These are phyloP conservation scores for Ephialtes manifestator DNA, from an alignment of 2,888 invertebrate genomes.

Conservation along the genomic window DNA sequence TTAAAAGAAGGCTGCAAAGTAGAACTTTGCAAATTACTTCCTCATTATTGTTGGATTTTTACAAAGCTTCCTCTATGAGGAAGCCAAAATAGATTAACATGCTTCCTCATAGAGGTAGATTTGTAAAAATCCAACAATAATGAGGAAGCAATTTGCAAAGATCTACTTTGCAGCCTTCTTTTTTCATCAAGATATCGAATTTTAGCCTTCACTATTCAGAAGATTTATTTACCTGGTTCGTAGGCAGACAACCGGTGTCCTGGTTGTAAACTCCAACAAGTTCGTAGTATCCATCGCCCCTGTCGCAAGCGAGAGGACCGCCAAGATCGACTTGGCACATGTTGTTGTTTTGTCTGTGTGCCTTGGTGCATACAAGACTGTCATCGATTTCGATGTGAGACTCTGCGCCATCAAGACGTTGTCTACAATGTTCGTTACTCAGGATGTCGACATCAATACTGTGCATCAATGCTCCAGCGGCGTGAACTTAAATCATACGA, in stretches of 20 bases:
- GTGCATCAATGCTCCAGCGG: constrained; percentile 92
- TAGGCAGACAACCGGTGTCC: constrained; percentile 90
- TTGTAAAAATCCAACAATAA: no score
- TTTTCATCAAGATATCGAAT: no score
- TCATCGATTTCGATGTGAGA: constrained; percentile 88
- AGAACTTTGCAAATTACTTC: no score
- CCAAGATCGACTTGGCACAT: constrained; percentile 94
- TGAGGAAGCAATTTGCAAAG: no score
- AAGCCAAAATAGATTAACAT: no score
- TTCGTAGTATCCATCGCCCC: constrained; percentile 90
- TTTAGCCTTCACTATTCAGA: no score
- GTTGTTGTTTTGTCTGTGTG: constrained; percentile 89
- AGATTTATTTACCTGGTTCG: constrained; percentile 80
- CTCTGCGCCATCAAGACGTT: constrained; percentile 88
- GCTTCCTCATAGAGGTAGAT: no score
- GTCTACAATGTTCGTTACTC: constrained; percentile 88
- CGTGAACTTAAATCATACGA: constrained; percentile 88
- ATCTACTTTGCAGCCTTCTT: no score
- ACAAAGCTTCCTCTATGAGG: no score
- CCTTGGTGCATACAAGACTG: constrained; percentile 90
- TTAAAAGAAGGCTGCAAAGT: no score
- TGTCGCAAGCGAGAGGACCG: constrained; percentile 93
- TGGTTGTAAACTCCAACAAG: constrained; percentile 92
- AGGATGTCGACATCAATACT: constrained; percentile 90
- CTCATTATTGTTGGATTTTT: no score